Evolutionary conservation across 2,113 vertebrate genomes (phyloP).

Genomic region (Miniopterus natalensis): DNA sequence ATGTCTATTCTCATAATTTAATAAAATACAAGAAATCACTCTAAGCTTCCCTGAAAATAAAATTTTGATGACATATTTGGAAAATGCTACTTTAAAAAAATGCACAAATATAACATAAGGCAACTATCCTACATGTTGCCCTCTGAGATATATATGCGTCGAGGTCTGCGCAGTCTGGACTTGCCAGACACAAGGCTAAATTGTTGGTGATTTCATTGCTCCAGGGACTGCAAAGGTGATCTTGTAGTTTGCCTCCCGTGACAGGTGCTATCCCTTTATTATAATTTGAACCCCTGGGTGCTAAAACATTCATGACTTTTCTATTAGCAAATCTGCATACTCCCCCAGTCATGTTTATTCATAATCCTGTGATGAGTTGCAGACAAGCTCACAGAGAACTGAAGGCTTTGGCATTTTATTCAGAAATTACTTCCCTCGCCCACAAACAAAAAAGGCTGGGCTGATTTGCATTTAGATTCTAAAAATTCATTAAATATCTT

Average conservation of each 20-base stretch:
- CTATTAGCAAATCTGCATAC: constrained; percentile 82
- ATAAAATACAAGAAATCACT: constrained; percentile 27
- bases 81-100: constrained; percentile 24
- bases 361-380: constrained; percentile 75
- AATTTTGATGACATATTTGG: neutral
- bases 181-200: constrained; percentile 72
- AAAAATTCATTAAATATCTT: constrained; percentile 53
- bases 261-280: constrained; percentile 84
- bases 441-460: neutral
- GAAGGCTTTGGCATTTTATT: constrained; percentile 63
- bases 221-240: constrained; percentile 78
- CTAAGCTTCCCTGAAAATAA: neutral
- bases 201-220: constrained; percentile 76
- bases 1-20: constrained; percentile 27
- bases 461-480: constrained; percentile 58
- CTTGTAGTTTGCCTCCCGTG: constrained; percentile 79
- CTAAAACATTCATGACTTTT: constrained; percentile 82
- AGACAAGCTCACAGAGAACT: constrained; percentile 65
- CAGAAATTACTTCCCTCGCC: constrained; percentile 60
- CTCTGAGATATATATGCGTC: neutral
- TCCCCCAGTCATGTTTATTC: constrained; percentile 80
- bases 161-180: constrained; percentile 23
- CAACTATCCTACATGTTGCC: neutral
- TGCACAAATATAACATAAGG: constrained; percentile 26
- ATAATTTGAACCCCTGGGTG: constrained; percentile 82